A percentile compares a stretch with the other conserved stretches of the same genome.
Conservation (phyloP, 1,140 invertebrate species). For the Drosophila insularis region DNA sequence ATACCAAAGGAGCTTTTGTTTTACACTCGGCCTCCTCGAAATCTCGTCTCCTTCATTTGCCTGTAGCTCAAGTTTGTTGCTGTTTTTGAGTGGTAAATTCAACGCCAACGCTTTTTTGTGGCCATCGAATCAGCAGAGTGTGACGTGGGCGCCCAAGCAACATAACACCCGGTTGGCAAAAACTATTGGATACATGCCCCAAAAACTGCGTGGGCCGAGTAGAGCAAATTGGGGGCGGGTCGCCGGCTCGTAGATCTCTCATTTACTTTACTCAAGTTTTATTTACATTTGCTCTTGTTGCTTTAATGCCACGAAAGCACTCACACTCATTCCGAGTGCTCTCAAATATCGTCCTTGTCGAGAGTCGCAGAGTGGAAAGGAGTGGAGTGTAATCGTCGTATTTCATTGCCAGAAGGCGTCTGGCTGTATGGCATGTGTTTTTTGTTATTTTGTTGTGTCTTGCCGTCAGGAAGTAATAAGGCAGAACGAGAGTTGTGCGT, state of each 20-base stretch:
- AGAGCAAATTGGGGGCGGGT: conserved; percentile 28
- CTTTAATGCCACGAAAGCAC: background rate
- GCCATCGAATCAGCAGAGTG: conserved; percentile 48
- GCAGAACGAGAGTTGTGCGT: conserved; percentile 9
- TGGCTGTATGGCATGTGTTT: conserved; percentile 31
- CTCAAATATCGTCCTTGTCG: background rate
- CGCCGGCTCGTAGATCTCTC: conserved; percentile 32
- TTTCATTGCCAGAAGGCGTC: conserved; percentile 39
- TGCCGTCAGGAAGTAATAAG: conserved; percentile 30
- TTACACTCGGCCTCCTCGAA: background rate
- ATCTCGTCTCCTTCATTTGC: background rate
- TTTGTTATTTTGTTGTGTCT: background rate
- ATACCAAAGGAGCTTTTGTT: conserved; percentile 34
- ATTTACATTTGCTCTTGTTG: conserved; percentile 45
- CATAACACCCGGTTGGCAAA: conserved; percentile 36
- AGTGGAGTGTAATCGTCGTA: conserved; percentile 17
- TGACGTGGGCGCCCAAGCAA: conserved; percentile 51
- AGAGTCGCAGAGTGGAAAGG: background rate
- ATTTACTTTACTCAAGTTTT: conserved; percentile 17
- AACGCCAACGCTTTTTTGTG: conserved; percentile 43
- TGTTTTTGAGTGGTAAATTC: conserved; percentile 34
- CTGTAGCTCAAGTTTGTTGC: no score
- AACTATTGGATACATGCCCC: conserved; percentile 54
- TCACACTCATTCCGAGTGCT: background rate
- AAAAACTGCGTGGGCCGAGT: conserved; percentile 32